Evolutionary conservation across 2,797 vertebrate genomes (phyloP).

Genomic region (Argentina silus): DNA sequence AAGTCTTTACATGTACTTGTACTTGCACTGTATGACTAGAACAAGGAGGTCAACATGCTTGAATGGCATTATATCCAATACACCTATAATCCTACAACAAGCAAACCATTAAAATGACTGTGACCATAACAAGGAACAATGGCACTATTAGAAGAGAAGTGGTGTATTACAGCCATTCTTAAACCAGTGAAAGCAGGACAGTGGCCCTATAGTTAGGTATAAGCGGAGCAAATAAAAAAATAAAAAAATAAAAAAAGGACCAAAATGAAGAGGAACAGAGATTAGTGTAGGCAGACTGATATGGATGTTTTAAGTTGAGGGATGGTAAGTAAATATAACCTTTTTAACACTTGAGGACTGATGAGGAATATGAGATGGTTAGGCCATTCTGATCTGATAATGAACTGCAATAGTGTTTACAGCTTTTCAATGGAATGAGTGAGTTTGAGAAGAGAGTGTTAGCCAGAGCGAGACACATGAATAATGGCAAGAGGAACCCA

Average conservation of each 20-base stretch:
- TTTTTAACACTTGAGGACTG: neutral
- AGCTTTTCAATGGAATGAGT: neutral
- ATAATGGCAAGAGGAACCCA: neutral
- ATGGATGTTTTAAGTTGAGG: neutral
- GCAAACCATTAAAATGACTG: neutral
- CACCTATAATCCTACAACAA: neutral
- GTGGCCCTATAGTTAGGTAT: neutral
- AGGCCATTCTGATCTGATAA: neutral
- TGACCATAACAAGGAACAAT: neutral
- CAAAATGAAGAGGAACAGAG: conserved; percentile 5
- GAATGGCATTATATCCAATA: neutral
- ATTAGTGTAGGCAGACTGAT: neutral
- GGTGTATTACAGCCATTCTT: neutral
- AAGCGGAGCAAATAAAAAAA: neutral
- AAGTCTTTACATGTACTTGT: neutral
- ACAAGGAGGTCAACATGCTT: neutral
- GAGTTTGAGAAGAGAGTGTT: neutral
- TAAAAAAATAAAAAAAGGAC: too few relatives aligned
- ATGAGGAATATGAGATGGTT: neutral
- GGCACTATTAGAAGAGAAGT: neutral
- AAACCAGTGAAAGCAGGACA: conserved; percentile 4
- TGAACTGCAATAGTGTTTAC: conserved; percentile 5
- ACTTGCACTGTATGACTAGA: neutral
- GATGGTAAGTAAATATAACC: too few relatives aligned
- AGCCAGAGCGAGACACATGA: neutral